These are phyloP conservation scores for Todus mexicanus DNA, from an alignment of 2,797 vertebrate genomes.

Conservation along the genomic window DNA sequence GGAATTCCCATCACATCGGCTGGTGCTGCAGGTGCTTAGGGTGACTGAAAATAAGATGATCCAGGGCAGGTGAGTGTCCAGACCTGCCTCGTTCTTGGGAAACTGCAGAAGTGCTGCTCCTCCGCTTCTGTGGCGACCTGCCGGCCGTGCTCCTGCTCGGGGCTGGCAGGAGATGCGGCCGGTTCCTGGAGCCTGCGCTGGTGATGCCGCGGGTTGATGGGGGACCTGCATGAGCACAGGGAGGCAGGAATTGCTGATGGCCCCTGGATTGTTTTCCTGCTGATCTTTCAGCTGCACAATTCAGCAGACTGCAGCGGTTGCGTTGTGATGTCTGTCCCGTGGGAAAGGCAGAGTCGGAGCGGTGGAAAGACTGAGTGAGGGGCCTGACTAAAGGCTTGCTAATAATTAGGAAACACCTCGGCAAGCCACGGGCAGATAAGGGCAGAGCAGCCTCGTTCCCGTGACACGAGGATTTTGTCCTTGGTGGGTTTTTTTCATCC, in stretches of 20 bases:
- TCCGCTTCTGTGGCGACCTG: background rate
- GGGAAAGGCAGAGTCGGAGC: background rate
- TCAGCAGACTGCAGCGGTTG: conserved; percentile 9
- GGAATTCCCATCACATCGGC: no score
- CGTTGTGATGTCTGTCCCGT: background rate
- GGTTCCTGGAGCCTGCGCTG: background rate
- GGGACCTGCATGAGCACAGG: background rate
- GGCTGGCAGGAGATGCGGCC: background rate
- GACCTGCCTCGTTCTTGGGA: background rate
- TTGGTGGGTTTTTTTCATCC: background rate
- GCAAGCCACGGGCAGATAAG: background rate
- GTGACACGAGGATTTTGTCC: background rate
- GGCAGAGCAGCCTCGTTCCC: background rate
- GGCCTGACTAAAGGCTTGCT: background rate
- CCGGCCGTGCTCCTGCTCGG: background rate
- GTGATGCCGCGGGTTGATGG: background rate
- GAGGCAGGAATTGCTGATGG: conserved; percentile 33
- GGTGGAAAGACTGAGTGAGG: background rate
- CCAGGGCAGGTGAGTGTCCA: background rate
- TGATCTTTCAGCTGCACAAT: background rate
- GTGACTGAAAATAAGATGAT: background rate
- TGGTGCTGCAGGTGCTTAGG: background rate
- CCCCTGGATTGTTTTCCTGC: background rate
- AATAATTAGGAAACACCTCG: background rate
- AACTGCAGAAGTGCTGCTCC: background rate